Base-by-base conservation (phyloP, 2,888 invertebrate genomes). In the Caprella mutica region DNA sequence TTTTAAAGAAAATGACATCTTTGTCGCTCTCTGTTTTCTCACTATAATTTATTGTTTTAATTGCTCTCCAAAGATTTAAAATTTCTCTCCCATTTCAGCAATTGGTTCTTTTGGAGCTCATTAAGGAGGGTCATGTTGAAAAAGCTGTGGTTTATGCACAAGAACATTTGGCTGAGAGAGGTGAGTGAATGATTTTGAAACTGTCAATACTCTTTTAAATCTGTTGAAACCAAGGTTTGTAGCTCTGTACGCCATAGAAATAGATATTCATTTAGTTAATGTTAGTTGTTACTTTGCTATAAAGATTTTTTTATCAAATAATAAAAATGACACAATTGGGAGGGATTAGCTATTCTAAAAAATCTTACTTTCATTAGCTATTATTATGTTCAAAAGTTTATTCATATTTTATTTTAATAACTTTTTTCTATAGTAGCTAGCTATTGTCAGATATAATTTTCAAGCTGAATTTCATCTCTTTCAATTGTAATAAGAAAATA, bases 81-180 rank as follows among this genome's bases (percentile, higher is more conserved):
- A 40, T 17, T 40, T 40, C 6, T 17, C 40, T 40, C 6, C 6
- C n/a, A n/a, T 24, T 73, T 6, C 76, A 90, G 84, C 92, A 92
- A 81, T 79, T 92, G 58, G 89, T 91, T 73, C 75, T 92, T 40
- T 82, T 92, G 67, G 92, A 92, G 73, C 73, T 93, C 59, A 91
- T 92, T 56, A 78, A 91, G 57, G 83, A 81, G 42, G 86, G 86
- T 6, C 80, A 85, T 58, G 83, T 91, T 3, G 91, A 91, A 71
- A 89, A 87, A 69, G 92, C 92, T 0, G 74, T 93, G 5, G 81
- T 60, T 9, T 64, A 64, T 30, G 64, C 93, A 1, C 90, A 92
- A 69, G 86, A 86, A 42, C 85, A 91, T 66, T 75, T 93, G 23
- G 87, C 89, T 23, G 92, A 92, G 73, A 83, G 89, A 12, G 92